phyloP scores from a whole-genome alignment of 2,888 invertebrate species.

The Stenchaetothrips biformis region DNA sequence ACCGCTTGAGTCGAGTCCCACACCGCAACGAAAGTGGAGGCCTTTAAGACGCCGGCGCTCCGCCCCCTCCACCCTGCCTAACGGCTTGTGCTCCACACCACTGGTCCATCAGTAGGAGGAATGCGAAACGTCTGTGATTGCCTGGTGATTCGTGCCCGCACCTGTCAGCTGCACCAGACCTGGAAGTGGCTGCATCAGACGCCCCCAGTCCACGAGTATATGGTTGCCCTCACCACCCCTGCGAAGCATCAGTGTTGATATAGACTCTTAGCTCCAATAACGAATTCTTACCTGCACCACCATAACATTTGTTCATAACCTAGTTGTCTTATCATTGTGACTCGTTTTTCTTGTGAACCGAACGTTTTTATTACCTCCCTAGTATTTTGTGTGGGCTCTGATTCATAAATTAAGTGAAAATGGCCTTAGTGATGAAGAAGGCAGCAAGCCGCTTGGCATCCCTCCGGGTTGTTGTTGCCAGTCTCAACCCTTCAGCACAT shows the following conservation, averaged over 20 bases:
- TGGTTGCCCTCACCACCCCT: conserved; percentile 51
- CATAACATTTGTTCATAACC: conserved; percentile 28
- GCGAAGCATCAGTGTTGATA: conserved; percentile 32
- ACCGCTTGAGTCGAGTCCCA: no score
- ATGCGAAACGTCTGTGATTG: conserved; percentile 69
- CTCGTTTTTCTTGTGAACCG: background rate
- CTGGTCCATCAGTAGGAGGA: conserved; percentile 42
- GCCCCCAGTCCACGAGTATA: conserved; percentile 78
- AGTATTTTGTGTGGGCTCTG: conserved; percentile 15
- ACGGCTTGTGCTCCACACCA: background rate
- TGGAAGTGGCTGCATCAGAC: conserved; percentile 95
- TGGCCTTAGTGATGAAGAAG: background rate
- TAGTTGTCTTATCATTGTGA: conserved; percentile 18
- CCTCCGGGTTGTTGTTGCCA: background rate
- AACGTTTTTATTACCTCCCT: background rate
- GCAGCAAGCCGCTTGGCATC: background rate
- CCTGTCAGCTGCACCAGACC: conserved; percentile 83
- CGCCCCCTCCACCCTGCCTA: background rate
- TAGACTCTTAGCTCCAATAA: background rate
- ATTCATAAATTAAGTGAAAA: background rate
- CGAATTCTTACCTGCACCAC: conserved; percentile 11
- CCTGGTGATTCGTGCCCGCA: conserved; percentile 84
- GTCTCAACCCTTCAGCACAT: background rate
- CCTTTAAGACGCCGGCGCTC: background rate
- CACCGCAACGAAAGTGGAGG: no score